phyloP scores from a whole-genome alignment of 2,113 vertebrate genomes.

The Lepisosteus osseus region DNA sequence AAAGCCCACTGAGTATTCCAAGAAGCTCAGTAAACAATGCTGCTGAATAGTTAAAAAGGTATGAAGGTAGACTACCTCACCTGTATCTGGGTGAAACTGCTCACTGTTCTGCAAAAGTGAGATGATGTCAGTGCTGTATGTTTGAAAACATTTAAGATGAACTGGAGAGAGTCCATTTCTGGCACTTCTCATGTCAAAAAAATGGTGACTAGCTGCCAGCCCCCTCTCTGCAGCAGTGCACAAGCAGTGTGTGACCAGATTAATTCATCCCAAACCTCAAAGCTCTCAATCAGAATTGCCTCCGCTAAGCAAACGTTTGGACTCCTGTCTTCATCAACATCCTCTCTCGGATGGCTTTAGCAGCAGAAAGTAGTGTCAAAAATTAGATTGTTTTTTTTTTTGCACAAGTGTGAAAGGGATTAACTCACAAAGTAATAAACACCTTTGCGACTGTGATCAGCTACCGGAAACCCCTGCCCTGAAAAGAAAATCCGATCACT shows the following conservation, averaged over 20 bases:
- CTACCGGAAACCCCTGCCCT: too few relatives aligned
- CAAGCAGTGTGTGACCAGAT: conserved; percentile 10
- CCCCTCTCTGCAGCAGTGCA: neutral
- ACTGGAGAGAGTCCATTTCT: conserved; percentile 21
- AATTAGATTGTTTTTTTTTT: too few relatives aligned
- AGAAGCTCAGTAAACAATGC: conserved; percentile 77
- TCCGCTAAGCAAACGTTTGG: neutral
- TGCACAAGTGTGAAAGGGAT: too few relatives aligned
- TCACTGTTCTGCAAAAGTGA: conserved; percentile 29
- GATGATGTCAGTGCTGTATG: neutral
- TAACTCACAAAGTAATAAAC: too few relatives aligned
- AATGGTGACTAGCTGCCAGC: conserved; percentile 21
- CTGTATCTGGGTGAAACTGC: conserved; percentile 41
- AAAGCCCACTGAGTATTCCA: conserved; percentile 85
- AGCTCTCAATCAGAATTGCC: neutral
- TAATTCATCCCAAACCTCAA: conserved; percentile 2
- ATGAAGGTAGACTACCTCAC: conserved; percentile 65
- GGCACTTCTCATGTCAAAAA: conserved; percentile 34
- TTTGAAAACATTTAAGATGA: conserved; percentile 27
- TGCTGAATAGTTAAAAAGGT: conserved; percentile 69
- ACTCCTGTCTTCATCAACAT: neutral
- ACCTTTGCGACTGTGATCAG: too few relatives aligned
- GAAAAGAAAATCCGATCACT: too few relatives aligned
- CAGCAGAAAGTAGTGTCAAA: too few relatives aligned
- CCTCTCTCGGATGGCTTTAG: too few relatives aligned